A percentile compares a stretch with the other conserved stretches of the same genome.
Evolutionary conservation across 2,113 vertebrate species (phyloP).

Genomic region (Puma concolor): DNA sequence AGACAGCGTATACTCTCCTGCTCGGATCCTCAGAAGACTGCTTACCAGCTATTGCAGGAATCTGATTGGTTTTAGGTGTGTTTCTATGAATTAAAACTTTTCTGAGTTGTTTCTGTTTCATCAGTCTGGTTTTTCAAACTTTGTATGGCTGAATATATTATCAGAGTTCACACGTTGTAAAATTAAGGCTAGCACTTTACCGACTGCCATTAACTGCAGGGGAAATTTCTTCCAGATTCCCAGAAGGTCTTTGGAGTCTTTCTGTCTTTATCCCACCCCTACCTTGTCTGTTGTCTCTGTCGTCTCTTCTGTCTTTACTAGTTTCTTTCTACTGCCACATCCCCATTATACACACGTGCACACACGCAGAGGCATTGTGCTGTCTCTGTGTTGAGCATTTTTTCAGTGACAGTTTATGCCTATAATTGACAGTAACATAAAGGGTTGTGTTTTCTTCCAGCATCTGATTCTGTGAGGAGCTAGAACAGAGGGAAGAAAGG

Average conservation of each 20-base stretch:
- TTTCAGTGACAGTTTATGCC: background rate
- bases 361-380: background rate
- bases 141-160: background rate
- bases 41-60: background rate
- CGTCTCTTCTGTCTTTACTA: background rate
- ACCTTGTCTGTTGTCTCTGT: slow-evolving; percentile 12
- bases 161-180: background rate
- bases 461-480: background rate
- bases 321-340: background rate
- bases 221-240: background rate
- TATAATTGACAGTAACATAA: background rate
- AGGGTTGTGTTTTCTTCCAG: background rate
- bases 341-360: background rate
- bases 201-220: background rate
- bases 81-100: slow-evolving; percentile 31
- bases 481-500: background rate
- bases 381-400: background rate
- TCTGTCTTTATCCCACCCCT: background rate
- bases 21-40: background rate
- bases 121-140: slow-evolving; percentile 8
- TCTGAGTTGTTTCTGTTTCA: slow-evolving; percentile 42
- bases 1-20: background rate
- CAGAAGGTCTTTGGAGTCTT: slow-evolving; percentile 3
- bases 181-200: slow-evolving; percentile 26
- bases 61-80: background rate